Percentiles rank a stretch among this genome's conserved stretches.
Evolutionary conservation across 2,888 invertebrate species (phyloP).

Genomic region (Homarus gammarus): DNA sequence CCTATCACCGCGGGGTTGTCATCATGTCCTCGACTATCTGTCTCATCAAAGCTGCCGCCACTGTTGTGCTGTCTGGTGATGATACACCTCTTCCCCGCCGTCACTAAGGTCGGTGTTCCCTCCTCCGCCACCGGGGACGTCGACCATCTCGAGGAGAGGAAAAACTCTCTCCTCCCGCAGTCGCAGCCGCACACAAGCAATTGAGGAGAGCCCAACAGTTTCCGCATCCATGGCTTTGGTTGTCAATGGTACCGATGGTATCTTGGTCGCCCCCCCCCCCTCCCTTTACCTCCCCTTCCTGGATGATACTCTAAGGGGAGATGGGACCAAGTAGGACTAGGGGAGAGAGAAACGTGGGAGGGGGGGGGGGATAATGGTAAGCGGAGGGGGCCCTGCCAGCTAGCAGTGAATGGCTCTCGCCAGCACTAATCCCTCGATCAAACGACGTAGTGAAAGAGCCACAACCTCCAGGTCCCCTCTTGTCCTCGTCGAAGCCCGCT

Average conservation of each 20-base stretch:
- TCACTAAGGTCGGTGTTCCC: not conserved
- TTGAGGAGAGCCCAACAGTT: not conserved
- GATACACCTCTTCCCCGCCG: not conserved
- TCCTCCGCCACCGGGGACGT: not conserved
- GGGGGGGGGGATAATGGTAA: too few relatives aligned
- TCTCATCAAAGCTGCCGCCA: conserved; percentile 43
- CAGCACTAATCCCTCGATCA: not conserved
- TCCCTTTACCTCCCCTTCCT: not conserved
- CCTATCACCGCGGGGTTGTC: conserved; percentile 1
- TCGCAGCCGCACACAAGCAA: not conserved
- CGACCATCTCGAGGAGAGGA: not conserved
- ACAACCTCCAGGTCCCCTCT: not conserved
- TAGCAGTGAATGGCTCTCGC: not conserved
- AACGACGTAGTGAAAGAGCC: not conserved
- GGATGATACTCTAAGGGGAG: not conserved
- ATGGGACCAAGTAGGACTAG: not conserved
- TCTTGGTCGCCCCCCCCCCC: not conserved
- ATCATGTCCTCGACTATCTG: conserved; percentile 1
- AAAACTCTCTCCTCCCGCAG: not conserved
- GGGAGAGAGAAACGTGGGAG: too few relatives aligned
- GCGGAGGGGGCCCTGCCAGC: too few relatives aligned
- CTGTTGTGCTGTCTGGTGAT: not conserved
- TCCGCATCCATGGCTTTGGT: not conserved
- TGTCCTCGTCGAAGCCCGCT: not conserved
- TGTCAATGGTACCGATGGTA: not conserved